Evolutionary conservation across 2,888 invertebrate species (phyloP).

Genomic region (Heliconius sara): DNA sequence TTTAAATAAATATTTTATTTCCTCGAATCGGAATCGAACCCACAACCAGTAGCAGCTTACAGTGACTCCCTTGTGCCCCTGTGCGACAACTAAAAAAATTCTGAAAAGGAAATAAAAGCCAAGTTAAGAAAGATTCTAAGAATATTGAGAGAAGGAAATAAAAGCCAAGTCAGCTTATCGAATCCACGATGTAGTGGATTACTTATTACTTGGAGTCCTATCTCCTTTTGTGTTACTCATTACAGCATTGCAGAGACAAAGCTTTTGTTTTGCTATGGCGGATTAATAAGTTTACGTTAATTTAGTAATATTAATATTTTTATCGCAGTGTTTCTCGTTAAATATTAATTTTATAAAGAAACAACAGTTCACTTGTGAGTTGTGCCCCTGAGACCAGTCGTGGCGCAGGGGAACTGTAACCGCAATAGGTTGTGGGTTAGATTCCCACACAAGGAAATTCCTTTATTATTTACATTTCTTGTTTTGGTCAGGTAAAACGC

Average conservation of each 20-base stretch:
- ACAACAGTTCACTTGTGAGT: not conserved
- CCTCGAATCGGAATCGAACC: too few relatives aligned
- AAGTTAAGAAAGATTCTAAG: too few relatives aligned
- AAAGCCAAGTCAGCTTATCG: slow-evolving; percentile 1
- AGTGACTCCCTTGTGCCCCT: too few relatives aligned
- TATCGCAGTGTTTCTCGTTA: not conserved
- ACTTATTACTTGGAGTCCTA: slow-evolving; percentile 19
- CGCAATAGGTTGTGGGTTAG: too few relatives aligned
- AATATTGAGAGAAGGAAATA: slow-evolving; percentile 25
- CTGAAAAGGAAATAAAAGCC: slow-evolving; percentile 23
- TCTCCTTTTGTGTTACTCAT: slow-evolving; percentile 32
- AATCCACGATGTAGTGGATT: slow-evolving; percentile 9
- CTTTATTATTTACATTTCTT: too few relatives aligned
- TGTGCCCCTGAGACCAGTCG: too few relatives aligned
- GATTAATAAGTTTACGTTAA: slow-evolving; percentile 28
- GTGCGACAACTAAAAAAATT: not conserved
- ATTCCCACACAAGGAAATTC: too few relatives aligned
- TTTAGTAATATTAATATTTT: slow-evolving; percentile 5
- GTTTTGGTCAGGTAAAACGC: too few relatives aligned
- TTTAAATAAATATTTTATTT: too few relatives aligned
- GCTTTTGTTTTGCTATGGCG: slow-evolving; percentile 19
- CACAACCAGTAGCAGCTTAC: too few relatives aligned
- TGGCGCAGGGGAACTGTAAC: too few relatives aligned
- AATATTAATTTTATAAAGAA: not conserved
- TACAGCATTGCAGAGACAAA: slow-evolving; percentile 24